phyloP scores from a whole-genome alignment of 2,113 vertebrate genomes.

The Poeciliopsis retropinna region DNA sequence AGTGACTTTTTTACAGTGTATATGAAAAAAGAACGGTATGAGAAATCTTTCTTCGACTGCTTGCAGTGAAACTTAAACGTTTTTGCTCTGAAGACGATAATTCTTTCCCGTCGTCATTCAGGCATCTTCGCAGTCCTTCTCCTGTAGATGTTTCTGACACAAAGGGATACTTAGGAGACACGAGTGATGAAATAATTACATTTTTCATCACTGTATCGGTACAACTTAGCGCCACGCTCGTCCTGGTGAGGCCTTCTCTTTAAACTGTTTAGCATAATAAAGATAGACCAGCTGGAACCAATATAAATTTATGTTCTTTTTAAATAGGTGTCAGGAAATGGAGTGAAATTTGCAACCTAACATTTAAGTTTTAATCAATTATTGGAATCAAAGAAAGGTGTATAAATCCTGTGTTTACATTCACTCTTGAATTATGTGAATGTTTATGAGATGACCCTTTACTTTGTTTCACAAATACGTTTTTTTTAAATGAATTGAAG shows the following conservation, averaged over 20 bases:
- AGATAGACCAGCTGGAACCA: background rate
- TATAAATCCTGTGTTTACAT: constrained; percentile 18
- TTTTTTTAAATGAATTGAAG: background rate
- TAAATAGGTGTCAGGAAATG: too few relatives aligned
- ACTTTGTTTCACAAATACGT: constrained; percentile 4
- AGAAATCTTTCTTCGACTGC: constrained; percentile 55
- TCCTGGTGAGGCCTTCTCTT: background rate
- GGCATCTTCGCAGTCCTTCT: constrained; percentile 35
- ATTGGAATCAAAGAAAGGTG: background rate
- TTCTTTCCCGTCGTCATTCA: constrained; percentile 59
- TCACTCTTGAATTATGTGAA: constrained; percentile 15
- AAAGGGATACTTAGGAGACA: constrained; percentile 27
- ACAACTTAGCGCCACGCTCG: constrained; percentile 1
- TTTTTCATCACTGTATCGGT: constrained; percentile 29
- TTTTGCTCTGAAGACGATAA: constrained; percentile 61
- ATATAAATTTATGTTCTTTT: background rate
- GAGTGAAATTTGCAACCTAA: background rate
- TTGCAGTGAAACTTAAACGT: constrained; percentile 55
- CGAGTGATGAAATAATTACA: constrained; percentile 33
- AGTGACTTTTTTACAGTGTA: too few relatives aligned
- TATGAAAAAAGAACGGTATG: constrained; percentile 61
- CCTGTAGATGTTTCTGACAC: constrained; percentile 40
- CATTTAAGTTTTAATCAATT: background rate
- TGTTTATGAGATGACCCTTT: background rate
- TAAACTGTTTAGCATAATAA: background rate